Percentiles rank a stretch among this genome's conserved stretches.
phyloP scores from a whole-genome alignment of 2,113 vertebrate species.

The Agapornis roseicollis region DNA sequence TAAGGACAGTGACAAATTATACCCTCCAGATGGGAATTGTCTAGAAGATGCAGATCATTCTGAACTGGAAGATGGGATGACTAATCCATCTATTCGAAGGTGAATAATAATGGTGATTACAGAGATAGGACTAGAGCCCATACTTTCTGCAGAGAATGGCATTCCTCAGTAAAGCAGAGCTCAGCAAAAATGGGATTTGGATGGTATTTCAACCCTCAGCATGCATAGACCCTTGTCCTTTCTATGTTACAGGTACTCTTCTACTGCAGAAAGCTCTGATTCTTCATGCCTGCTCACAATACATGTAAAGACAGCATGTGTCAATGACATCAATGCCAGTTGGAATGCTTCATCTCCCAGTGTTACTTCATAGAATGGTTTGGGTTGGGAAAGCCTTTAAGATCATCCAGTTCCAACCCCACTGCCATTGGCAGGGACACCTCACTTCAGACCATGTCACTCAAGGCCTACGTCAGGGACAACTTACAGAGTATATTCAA shows the following conservation, averaged over 20 bases:
- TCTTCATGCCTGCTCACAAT: background rate
- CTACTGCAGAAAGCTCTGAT: background rate
- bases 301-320: background rate
- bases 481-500: background rate
- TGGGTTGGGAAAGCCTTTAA: background rate
- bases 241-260: background rate
- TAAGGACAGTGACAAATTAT: background rate
- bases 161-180: background rate
- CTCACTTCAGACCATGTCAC: background rate
- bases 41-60: background rate
- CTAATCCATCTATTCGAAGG: background rate
- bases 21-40: background rate
- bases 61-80: background rate
- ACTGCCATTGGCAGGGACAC: background rate
- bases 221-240: background rate
- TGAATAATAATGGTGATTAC: background rate
- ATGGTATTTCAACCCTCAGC: background rate
- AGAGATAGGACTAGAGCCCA: background rate
- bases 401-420: background rate
- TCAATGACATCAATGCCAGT: background rate
- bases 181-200: background rate
- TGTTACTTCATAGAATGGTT: background rate
- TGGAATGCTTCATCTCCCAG: background rate
- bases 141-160: background rate
- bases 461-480: background rate